Percentiles rank a stretch among this genome's conserved stretches.
Evolutionary conservation across 2,797 vertebrate genomes (phyloP).

Genomic region (Parauchenoglanis ngamensis): DNA sequence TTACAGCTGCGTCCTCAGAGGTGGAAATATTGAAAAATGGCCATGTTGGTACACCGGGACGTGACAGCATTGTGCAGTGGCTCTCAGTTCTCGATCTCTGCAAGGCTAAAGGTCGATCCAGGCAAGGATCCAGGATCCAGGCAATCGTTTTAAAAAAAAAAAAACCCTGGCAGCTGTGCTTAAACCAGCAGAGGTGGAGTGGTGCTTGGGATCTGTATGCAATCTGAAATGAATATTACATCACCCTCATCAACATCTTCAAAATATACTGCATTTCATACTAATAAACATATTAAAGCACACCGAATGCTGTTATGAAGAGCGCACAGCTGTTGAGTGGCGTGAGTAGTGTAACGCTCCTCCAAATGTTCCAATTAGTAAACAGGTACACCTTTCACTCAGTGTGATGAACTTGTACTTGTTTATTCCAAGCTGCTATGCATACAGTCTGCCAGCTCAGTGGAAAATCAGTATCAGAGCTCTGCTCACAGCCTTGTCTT

Average conservation of each 20-base stretch:
- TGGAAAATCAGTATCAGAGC: conserved; percentile 58
- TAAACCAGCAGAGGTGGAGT: not conserved
- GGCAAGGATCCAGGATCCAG: conserved; percentile 4
- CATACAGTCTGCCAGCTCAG: conserved; percentile 38
- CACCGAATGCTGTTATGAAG: not conserved
- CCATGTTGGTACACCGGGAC: not conserved
- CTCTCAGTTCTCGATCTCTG: conserved; percentile 1
- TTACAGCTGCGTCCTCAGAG: conserved; percentile 49
- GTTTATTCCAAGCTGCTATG: conserved; percentile 38
- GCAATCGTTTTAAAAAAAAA: not conserved
- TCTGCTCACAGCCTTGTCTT: conserved; percentile 43
- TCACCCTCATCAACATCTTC: not conserved
- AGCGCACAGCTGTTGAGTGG: not conserved
- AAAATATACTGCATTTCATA: not conserved
- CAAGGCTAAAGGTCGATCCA: conserved; percentile 25
- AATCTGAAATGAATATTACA: not conserved
- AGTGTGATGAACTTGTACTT: conserved; percentile 43
- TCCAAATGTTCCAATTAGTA: conserved; percentile 1
- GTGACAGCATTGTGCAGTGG: not conserved
- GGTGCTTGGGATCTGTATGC: not conserved
- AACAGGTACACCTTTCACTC: conserved; percentile 10
- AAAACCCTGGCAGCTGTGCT: too few relatives aligned
- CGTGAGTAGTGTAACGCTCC: not conserved
- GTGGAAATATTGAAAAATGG: conserved; percentile 38
- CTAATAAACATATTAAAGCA: not conserved